Conservation (phyloP, 2,113 vertebrate genomes). For the Vicugna pacos region DNA sequence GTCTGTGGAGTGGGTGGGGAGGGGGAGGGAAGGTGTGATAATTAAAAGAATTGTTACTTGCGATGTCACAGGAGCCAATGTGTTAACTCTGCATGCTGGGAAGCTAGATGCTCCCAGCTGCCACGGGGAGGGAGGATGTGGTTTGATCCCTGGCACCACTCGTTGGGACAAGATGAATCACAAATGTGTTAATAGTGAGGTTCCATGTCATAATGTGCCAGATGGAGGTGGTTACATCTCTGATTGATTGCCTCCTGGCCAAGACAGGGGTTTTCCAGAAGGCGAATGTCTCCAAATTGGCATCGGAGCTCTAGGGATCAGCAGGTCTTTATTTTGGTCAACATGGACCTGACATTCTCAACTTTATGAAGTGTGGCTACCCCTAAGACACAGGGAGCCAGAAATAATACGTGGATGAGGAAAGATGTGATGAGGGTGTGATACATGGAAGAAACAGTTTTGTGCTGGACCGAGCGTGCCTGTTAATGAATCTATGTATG, state of each 20-base stretch:
- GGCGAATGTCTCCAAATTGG: conserved; percentile 84
- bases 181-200: conserved; percentile 84
- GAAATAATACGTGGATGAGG: not conserved
- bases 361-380: conserved; percentile 72
- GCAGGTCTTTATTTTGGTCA: conserved; percentile 82
- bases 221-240: conserved; percentile 88
- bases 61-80: conserved; percentile 84
- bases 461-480: not conserved
- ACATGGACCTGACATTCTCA: conserved; percentile 75
- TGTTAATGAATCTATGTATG: not conserved
- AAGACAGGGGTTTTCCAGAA: conserved; percentile 86
- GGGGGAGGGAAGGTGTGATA: conserved; percentile 87
- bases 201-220: conserved; percentile 87
- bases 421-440: conserved; percentile 27
- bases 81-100: conserved; percentile 82
- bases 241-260: conserved; percentile 88
- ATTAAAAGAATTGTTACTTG: conserved; percentile 88
- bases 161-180: conserved; percentile 88
- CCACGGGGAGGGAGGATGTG: conserved; percentile 73
- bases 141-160: conserved; percentile 85
- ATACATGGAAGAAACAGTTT: not conserved
- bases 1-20: conserved; percentile 81
- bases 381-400: conserved; percentile 43
- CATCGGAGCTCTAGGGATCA: conserved; percentile 67
- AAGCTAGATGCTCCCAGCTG: conserved; percentile 86